phyloP scores from a whole-genome alignment of 1,140 invertebrate species.

The Calliphora vicina region DNA sequence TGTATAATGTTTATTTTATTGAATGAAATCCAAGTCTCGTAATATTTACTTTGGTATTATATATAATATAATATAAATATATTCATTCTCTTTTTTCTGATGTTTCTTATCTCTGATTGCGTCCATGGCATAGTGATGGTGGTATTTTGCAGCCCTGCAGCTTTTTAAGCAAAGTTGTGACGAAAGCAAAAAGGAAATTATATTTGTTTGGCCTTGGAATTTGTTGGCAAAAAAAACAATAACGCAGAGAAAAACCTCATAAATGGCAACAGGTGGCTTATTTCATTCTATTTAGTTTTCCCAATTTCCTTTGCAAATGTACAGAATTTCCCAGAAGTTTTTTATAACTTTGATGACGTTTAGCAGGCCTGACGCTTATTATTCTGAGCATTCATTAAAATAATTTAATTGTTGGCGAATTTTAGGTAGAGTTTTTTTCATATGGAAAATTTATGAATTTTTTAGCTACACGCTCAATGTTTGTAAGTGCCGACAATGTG shows the following conservation, averaged over 20 bases:
- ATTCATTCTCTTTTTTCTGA: neutral
- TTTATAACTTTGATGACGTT: neutral
- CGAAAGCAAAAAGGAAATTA: constrained; percentile 28
- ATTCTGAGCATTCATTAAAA: neutral
- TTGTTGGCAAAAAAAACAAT: neutral
- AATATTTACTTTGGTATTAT: too few relatives aligned
- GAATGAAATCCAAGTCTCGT: neutral
- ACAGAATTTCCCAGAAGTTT: neutral
- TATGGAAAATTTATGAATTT: too few relatives aligned
- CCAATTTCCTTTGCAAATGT: neutral
- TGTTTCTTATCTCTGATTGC: neutral
- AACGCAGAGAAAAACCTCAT: neutral
- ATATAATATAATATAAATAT: neutral
- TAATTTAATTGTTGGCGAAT: too few relatives aligned
- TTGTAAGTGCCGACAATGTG: too few relatives aligned
- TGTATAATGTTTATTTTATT: neutral
- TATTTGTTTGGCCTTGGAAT: constrained; percentile 21
- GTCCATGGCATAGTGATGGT: neutral
- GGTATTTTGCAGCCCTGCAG: neutral
- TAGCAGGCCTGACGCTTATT: neutral
- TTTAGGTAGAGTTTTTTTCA: too few relatives aligned
- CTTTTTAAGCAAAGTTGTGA: neutral
- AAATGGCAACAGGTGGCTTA: constrained; percentile 20
- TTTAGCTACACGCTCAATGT: too few relatives aligned
- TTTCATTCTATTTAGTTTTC: neutral